These are phyloP conservation scores for Stictocephala bisonia DNA, from an alignment of 2,888 invertebrate species.

Conservation along the genomic window DNA sequence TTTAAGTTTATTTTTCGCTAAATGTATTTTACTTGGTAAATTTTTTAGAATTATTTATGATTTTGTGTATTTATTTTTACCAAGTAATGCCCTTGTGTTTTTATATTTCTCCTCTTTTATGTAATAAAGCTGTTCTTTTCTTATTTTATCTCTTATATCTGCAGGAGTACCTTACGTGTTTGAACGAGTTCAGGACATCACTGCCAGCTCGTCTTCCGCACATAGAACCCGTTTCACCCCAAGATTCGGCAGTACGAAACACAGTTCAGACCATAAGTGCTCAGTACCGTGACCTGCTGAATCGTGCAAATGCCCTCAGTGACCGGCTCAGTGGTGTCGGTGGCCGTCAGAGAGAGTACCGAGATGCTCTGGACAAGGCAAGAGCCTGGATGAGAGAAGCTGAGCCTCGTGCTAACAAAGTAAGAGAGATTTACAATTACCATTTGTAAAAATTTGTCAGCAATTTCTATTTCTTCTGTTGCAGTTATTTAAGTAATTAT, in stretches of 20 bases:
- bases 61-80: too few species aligned
- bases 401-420: slow-evolving; percentile 69
- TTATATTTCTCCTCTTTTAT: too few species aligned
- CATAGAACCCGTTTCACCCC: slow-evolving; percentile 75
- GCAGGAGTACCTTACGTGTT: slow-evolving; percentile 81
- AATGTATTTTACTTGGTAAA: too few species aligned
- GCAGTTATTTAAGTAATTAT: too few species aligned
- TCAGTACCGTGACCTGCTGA: slow-evolving; percentile 83
- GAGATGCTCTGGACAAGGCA: slow-evolving; percentile 86
- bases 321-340: slow-evolving; percentile 86
- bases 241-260: slow-evolving; percentile 80
- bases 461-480: too few species aligned
- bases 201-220: slow-evolving; percentile 86
- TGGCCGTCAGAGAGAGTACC: slow-evolving; percentile 79
- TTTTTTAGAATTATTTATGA: too few species aligned
- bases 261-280: slow-evolving; percentile 82
- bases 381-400: slow-evolving; percentile 81
- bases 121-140: neutral
- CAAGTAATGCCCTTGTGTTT: too few species aligned
- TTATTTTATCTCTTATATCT: too few species aligned
- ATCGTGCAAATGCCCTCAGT: slow-evolving; percentile 84
- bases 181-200: slow-evolving; percentile 89
- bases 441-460: too few species aligned
- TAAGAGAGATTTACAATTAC: too few species aligned
- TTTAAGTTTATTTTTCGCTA: too few species aligned